Base-by-base conservation (phyloP, 2,113 vertebrate species). In the Ciconia boyciana region DNA sequence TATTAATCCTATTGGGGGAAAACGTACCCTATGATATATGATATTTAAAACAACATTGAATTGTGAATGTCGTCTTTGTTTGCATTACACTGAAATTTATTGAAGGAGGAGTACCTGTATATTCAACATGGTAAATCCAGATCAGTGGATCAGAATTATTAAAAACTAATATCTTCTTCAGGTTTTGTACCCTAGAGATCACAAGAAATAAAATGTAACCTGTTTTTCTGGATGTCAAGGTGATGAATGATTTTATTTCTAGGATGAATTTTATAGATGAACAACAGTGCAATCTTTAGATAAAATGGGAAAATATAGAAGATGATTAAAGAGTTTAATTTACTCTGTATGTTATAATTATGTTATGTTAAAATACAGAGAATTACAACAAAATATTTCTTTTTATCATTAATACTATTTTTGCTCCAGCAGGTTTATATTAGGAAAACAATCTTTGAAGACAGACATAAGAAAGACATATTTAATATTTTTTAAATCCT, bases 301-400 rank as follows among this genome's bases (percentile, higher is more conserved):
- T 93, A 97, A 97, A 97, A 94, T 66, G 49, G 28, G 32, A 61
- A 74, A n/a, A 91, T 74, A 43, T 10, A 58, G 75, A 69, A 78
- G 61, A 91, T 97, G 85, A 98, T 97, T 95, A 97, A 98, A 52
- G 92, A 96, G 84, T 96, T 98, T 97, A 97, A 97, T 98, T 97
- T 97, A 95, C 87, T 93, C 94, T 81, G 77, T 78, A 81, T 77
- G 74, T 85, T 97, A 93, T 95, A 96, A 97, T 87, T 95, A 93
- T 90, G 83, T 82, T 94, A 60, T 91, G 92, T 74, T 96, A 97
- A 97, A 95, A 96, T 85, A 93, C 16, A 65, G 81, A 95, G 77
- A 92, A 97, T 93, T 96, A 71, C 43, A 96, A 74, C 12, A 96
- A 94, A 84, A 57, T 19, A 90, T 70, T 71, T 46, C 8, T 39